These are phyloP conservation scores for Delia radicum DNA, from an alignment of 1,140 invertebrate genomes.

Conservation along the genomic window DNA sequence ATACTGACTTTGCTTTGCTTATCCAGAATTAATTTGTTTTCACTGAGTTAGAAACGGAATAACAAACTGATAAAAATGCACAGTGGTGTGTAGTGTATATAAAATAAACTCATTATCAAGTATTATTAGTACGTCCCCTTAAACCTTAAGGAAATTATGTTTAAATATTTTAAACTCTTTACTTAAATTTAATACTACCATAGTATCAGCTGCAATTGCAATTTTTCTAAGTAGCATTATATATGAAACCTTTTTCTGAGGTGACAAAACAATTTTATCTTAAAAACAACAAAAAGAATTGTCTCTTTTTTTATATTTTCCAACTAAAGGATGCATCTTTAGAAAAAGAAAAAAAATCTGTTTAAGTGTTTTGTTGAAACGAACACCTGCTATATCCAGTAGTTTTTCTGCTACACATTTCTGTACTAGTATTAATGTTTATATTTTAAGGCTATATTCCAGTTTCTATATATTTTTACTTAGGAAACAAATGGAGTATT, in stretches of 20 bases:
- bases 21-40: too few species aligned
- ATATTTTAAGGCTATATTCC: neutral
- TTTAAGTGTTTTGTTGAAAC: constrained; percentile 19
- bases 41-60: too few species aligned
- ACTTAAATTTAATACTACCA: too few species aligned
- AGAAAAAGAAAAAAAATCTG: neutral
- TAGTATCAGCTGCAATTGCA: neutral
- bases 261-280: neutral
- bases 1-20: too few species aligned
- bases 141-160: too few species aligned
- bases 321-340: neutral
- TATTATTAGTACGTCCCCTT: too few species aligned
- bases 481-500: neutral
- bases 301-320: neutral
- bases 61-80: too few species aligned
- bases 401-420: neutral
- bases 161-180: too few species aligned
- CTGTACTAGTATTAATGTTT: neutral
- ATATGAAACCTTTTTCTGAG: neutral
- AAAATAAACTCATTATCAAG: too few species aligned
- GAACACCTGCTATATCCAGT: neutral
- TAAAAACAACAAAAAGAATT: neutral
- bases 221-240: neutral
- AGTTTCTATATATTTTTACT: neutral
- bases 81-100: too few species aligned